Evolutionary conservation across 35 echinoderm and acorn worm genomes (phyloP).

Genomic region (Hemicentrotus pulcherrimus): DNA sequence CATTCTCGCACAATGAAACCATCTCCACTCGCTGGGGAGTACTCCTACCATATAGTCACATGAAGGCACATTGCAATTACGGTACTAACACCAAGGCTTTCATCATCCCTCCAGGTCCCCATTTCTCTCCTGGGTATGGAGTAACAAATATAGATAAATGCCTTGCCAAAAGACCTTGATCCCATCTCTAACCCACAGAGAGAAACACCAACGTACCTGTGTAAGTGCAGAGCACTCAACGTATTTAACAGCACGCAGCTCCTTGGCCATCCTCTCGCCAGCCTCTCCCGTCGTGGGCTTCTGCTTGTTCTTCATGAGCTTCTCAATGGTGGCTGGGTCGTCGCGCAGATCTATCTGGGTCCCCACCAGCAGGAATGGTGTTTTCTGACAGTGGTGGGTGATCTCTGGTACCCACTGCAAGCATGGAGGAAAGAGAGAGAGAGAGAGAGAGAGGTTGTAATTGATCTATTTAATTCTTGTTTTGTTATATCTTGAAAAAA

Average conservation of each 20-base stretch:
- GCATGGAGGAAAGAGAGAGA: neutral
- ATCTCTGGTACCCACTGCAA: constrained; percentile 98
- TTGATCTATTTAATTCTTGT: no score
- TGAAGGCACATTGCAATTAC: no score
- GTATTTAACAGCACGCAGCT: constrained; percentile 97
- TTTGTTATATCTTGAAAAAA: no score
- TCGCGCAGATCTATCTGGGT: constrained; percentile 99
- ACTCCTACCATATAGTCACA: no score
- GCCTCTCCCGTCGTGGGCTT: constrained; percentile 91
- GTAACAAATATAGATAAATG: no score
- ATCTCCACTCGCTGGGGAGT: no score
- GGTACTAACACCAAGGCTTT: no score
- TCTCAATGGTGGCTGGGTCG: constrained; percentile 88
- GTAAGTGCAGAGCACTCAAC: constrained; percentile 99
- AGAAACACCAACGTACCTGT: constrained; percentile 59
- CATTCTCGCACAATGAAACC: no score
- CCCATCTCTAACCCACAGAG: no score
- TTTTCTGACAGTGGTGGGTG: constrained; percentile 99
- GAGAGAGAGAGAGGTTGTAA: neutral
- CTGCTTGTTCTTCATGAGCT: constrained; percentile 97
- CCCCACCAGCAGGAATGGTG: constrained; percentile 94
- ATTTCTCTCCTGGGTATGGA: no score
- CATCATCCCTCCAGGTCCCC: no score
- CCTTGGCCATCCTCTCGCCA: constrained; percentile 92
- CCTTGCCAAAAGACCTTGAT: no score